A percentile compares a stretch with the other conserved stretches of the same genome.
These are phyloP conservation scores for Idaea aversata DNA, from an alignment of 2,888 invertebrate species.

Conservation along the genomic window DNA sequence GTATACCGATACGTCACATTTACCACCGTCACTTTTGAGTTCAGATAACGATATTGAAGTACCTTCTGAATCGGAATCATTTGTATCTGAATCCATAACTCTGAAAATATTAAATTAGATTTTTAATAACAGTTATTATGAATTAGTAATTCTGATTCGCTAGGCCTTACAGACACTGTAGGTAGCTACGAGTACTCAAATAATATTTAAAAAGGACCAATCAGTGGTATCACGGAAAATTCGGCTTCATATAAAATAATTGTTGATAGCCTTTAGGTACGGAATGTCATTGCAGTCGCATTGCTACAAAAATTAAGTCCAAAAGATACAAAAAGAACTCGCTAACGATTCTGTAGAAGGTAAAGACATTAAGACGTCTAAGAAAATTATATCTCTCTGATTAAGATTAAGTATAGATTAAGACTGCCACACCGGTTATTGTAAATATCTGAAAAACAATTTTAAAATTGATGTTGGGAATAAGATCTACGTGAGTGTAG, in stretches of 20 bases:
- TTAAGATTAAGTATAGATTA: too few species aligned
- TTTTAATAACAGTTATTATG: slow-evolving; percentile 16
- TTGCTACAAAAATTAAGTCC: too few species aligned
- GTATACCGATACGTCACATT: slow-evolving; percentile 45
- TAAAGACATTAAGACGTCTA: too few species aligned
- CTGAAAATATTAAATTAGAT: slow-evolving; percentile 40
- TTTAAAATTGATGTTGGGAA: too few species aligned
- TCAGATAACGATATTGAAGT: slow-evolving; percentile 50
- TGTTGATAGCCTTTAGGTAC: background rate
- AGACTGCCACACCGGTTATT: too few species aligned
- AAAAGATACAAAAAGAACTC: too few species aligned
- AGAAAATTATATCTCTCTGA: too few species aligned
- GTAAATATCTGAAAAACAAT: too few species aligned
- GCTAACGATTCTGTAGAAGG: too few species aligned
- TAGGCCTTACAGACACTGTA: background rate
- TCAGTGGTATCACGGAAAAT: background rate
- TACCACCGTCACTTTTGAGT: slow-evolving; percentile 48
- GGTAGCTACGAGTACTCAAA: too few species aligned
- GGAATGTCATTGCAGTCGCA: too few species aligned
- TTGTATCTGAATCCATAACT: slow-evolving; percentile 46
- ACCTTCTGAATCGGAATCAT: slow-evolving; percentile 44
- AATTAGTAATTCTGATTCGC: slow-evolving; percentile 3
- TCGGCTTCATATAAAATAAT: too few species aligned
- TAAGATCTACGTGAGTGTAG: background rate
- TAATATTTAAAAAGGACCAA: background rate